Percentiles rank a stretch among this genome's conserved stretches.
Conservation (phyloP, 2,797 vertebrate genomes). For the Ctenopoma multispine region DNA sequence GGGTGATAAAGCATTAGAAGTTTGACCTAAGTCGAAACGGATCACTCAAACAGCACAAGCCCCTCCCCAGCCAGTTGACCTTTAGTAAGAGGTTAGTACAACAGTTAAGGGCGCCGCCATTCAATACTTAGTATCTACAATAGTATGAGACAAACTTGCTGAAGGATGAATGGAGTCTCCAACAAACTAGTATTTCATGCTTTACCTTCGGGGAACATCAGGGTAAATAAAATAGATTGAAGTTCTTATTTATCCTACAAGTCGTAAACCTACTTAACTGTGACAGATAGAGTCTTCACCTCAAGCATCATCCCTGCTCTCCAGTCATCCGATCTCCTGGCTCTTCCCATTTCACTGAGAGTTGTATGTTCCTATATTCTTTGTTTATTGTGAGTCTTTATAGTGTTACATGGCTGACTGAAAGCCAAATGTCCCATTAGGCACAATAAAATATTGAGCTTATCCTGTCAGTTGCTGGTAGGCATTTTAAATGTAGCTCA, state of each 20-base stretch:
- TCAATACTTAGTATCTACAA: slow-evolving; percentile 19
- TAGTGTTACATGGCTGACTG: slow-evolving; percentile 67
- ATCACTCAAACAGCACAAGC: slow-evolving; percentile 25
- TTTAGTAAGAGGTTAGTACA: slow-evolving; percentile 46
- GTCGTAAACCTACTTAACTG: slow-evolving; percentile 59
- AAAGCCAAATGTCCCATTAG: slow-evolving; percentile 75
- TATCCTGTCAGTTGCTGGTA: slow-evolving; percentile 53
- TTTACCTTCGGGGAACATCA: slow-evolving; percentile 39
- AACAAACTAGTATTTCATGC: slow-evolving; percentile 30
- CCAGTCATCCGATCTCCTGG: slow-evolving; percentile 38
- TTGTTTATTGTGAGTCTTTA: slow-evolving; percentile 66
- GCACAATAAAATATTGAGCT: slow-evolving; percentile 67
- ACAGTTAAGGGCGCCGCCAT: slow-evolving; percentile 5
- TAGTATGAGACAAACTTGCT: slow-evolving; percentile 35
- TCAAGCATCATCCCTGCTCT: slow-evolving; percentile 34
- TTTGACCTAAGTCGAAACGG: slow-evolving; percentile 38
- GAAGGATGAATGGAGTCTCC: slow-evolving; percentile 11
- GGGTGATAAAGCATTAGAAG: slow-evolving; percentile 33
- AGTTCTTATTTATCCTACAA: slow-evolving; percentile 53
- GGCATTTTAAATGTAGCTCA: slow-evolving; percentile 48
- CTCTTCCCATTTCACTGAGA: slow-evolving; percentile 37
- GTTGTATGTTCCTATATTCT: slow-evolving; percentile 51
- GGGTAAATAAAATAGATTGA: slow-evolving; percentile 52
- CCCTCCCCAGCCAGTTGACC: slow-evolving; percentile 41
- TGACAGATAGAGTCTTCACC: slow-evolving; percentile 57